Percentiles rank a stretch among this genome's conserved stretches.
These are phyloP conservation scores for Caenorhabditis sinica DNA, from an alignment of 2,888 invertebrate species.

Conservation along the genomic window DNA sequence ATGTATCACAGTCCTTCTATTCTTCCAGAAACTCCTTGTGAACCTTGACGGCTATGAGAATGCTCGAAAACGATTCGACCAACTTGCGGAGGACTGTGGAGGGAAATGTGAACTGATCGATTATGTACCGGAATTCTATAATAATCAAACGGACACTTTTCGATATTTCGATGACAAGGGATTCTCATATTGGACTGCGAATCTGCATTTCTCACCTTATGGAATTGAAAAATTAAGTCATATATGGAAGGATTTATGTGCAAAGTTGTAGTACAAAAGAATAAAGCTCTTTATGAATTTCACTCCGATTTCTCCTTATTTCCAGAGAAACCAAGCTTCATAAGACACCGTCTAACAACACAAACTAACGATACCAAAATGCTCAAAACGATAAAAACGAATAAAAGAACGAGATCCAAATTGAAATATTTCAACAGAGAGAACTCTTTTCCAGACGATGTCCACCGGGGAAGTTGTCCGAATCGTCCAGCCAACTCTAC, in stretches of 20 bases:
- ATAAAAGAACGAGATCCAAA: slow-evolving; percentile 50
- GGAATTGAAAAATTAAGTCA: slow-evolving; percentile 34
- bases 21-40: slow-evolving; percentile 15
- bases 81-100: slow-evolving; percentile 31
- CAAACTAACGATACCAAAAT: neutral
- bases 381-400: slow-evolving; percentile 22
- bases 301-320: slow-evolving; percentile 60
- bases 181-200: slow-evolving; percentile 38
- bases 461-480: slow-evolving; percentile 57
- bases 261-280: neutral
- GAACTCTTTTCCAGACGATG: slow-evolving; percentile 48
- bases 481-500: slow-evolving; percentile 60
- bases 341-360: slow-evolving; percentile 10
- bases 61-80: slow-evolving; percentile 28
- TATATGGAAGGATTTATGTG: slow-evolving; percentile 47
- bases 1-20: neutral
- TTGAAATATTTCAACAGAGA: slow-evolving; percentile 59
- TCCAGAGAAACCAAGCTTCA: slow-evolving; percentile 59
- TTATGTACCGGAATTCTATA: slow-evolving; percentile 15
- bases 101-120: slow-evolving; percentile 45
- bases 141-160: slow-evolving; percentile 20
- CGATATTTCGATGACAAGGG: slow-evolving; percentile 48
- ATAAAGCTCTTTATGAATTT: neutral
- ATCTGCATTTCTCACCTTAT: slow-evolving; percentile 40
- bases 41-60: slow-evolving; percentile 9